Evolutionary conservation across 2,797 vertebrate species (phyloP).

Genomic region (Delichon dasypus): DNA sequence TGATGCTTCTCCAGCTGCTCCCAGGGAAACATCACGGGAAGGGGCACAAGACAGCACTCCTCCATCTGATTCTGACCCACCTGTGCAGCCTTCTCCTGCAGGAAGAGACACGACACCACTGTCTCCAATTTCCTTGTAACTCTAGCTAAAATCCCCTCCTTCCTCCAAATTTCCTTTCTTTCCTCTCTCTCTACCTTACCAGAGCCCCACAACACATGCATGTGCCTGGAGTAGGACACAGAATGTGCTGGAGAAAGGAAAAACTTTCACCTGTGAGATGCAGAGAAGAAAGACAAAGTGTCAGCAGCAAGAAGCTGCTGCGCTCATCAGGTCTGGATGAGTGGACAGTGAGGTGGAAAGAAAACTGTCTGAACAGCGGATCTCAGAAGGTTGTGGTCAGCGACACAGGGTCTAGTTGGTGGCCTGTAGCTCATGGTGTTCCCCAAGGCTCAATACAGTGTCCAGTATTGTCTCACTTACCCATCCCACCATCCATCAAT

Average conservation of each 20-base stretch:
- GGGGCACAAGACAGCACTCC: background rate
- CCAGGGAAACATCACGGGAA: rapidly evolving
- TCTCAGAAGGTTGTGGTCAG: background rate
- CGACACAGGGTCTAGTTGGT: background rate
- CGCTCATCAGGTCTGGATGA: background rate
- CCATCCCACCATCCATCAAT: background rate
- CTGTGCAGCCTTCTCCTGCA: background rate
- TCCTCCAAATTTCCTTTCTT: background rate
- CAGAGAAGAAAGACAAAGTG: background rate
- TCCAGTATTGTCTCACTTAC: background rate
- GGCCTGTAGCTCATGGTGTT: background rate
- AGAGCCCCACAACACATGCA: background rate
- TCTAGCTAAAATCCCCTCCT: background rate
- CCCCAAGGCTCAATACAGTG: too few species aligned
- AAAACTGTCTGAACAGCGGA: background rate
- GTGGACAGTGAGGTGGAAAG: background rate
- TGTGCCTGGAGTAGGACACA: rapidly evolving
- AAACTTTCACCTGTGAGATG: background rate
- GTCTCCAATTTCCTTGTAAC: background rate
- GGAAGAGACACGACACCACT: background rate
- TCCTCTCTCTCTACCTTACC: background rate
- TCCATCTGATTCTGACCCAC: background rate
- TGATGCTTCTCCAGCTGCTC: background rate
- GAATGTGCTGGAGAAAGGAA: background rate
- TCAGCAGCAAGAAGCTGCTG: background rate